Evolutionary conservation across 2,113 vertebrate genomes (phyloP).

Genomic region (Setophaga petechia): DNA sequence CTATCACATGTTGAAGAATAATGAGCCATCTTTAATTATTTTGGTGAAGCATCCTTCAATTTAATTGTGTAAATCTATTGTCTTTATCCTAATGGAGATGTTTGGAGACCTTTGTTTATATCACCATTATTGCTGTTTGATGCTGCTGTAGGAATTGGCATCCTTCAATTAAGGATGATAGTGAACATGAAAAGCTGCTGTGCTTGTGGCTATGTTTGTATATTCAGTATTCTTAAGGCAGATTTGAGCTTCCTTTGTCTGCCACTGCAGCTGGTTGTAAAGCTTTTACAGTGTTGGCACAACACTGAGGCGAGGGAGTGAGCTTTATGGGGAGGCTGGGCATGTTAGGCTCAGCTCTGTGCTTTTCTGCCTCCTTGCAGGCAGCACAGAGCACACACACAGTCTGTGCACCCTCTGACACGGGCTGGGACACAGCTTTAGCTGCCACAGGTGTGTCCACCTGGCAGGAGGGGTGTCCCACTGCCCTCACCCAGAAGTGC

Average conservation of each 20-base stretch:
- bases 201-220: fast-evolving
- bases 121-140: not conserved
- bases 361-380: not conserved
- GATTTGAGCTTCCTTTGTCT: not conserved
- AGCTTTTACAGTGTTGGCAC: not conserved
- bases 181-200: not conserved
- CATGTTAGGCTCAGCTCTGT: not conserved
- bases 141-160: not conserved
- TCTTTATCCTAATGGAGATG: not conserved
- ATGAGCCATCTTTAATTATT: not conserved
- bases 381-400: not conserved
- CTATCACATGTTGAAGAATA: not conserved
- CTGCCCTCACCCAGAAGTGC: not conserved
- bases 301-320: not conserved
- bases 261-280: not conserved
- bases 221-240: not conserved
- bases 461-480: not conserved
- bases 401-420: fast-evolving
- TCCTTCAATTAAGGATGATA: not conserved
- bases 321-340: not conserved
- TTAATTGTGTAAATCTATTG: not conserved
- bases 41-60: not conserved
- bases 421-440: not conserved
- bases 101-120: not conserved
- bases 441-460: not conserved